Evolutionary conservation across 2,113 vertebrate genomes (phyloP), one percentile per base, ranked within the genome.

Genomic region (Aepyceros melampus): DNA sequence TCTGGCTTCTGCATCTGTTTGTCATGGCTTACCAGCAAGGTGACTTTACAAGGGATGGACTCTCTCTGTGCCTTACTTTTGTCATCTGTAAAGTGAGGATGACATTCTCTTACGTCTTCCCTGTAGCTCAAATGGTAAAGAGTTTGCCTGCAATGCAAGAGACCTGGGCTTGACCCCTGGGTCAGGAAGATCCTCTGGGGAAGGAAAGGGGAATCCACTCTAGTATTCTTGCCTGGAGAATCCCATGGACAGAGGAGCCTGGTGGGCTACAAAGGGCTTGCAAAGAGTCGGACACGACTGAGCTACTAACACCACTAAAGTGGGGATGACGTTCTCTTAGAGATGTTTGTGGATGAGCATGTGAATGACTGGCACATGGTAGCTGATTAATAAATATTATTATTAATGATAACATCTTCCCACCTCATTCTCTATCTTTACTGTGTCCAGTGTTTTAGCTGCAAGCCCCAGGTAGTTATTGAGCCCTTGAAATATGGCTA

Each of bases 381-480:
- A 33, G 47, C 83, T 43, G 33, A 83, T 45, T 21, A 7, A 25
- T 51, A 29, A 36, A 31, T 14, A 3, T 83, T 17, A 5, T 83
- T 21, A 2, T 19, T 2, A 33, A 40, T 16, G 43, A 49, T 79
- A 33, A 36, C 7, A 1, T 49, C 71, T 47, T 6, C 33, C 33
- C n/a, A 14, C n/a, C 16, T 78, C 29, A 2, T 23, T 29, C 21
- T 12, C 47, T 17, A 10, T 9, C 55, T 21, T 76, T 12, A 3
- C 0, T 21, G 83, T 31, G 2, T n/a, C 3, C 31, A 0, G 1
- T 16, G 27, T 1, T 2, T 9, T 13, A 27, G n/a, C 58, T 56
- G 23, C 1, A 7, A 79, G 58, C 40, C 56, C 56, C 40, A 17
- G 0, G 3, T 36, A 14, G 31, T 64, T 29, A 1, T 6, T 36